Base-by-base conservation (phyloP, 2,113 vertebrate species). In the Galeopterus variegatus region DNA sequence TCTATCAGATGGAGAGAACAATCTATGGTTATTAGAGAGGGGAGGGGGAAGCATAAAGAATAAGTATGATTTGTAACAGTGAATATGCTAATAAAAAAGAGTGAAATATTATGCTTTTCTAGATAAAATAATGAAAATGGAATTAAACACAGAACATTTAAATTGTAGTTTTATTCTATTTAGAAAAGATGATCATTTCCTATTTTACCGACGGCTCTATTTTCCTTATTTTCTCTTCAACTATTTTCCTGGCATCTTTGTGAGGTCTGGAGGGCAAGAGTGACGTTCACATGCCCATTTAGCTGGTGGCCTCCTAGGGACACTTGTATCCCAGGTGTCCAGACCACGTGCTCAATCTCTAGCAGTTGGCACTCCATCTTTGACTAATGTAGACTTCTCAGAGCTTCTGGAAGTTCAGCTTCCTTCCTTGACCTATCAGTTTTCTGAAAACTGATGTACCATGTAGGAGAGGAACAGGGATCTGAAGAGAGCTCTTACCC, bases 271-370 rank as follows among this genome's bases (percentile, higher is more conserved):
- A 83, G 80, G 54, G 45, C 52, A 52, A 7, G 41, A 56, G 15
- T 11, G 15, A 24, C 12, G 23, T 23, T 54, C 67, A 18, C 0
- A 4, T 0, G 2, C 0, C 67, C 41, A 26, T 0, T 0, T 17
- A 12, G 15, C 24, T 21, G 65, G 58, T 7, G 3, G 31, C 48
- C 26, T 19, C 41, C 33, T 13, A 0, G 0, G 26, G 31, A 33
- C 4, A 5, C 0, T 48, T 26, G 33, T 6, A 28, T 72, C 36
- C 48, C 10, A 14, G 79, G 24, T 54, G 31, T 45, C 64, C 54
- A 75, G 36, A 80, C 10, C n/a, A 6, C 0, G 0, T 0, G 1
- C 28, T 84, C 28, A 15, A 54, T 28, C 56, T 5, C 52, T 1
- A 19, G 52, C 10, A 19, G 10, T 1, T n/a, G 69, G 3, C 7